A percentile compares a stretch with the other conserved stretches of the same genome.
Evolutionary conservation across 2,888 invertebrate genomes (phyloP).

Genomic region (Corythucha ciliata): DNA sequence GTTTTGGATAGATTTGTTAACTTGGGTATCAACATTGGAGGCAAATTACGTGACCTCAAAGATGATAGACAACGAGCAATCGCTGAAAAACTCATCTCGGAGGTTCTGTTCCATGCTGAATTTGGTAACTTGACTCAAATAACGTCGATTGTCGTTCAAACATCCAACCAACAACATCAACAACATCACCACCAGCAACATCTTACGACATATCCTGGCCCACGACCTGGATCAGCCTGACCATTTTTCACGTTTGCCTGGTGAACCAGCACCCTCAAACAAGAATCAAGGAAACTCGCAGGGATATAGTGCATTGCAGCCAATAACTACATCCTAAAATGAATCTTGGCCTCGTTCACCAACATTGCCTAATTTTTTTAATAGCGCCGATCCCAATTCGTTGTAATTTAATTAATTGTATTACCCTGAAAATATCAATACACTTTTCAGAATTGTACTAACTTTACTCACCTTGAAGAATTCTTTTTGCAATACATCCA

Average conservation of each 20-base stretch:
- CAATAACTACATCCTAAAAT: conserved; percentile 3
- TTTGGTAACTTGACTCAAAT: conserved; percentile 9
- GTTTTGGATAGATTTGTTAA: no score
- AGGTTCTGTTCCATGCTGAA: conserved; percentile 9
- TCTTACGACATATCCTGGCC: conserved; percentile 7
- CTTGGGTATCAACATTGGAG: no score
- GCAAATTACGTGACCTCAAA: no score
- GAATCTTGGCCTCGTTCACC: conserved; percentile 3
- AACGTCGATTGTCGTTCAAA: conserved; percentile 5
- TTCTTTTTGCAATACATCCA: conserved; percentile 7
- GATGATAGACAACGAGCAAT: no score
- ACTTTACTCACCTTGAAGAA: no score
- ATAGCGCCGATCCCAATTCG: conserved; percentile 4
- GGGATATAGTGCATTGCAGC: conserved; percentile 6
- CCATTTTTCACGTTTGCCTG: conserved; percentile 8
- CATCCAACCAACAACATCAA: conserved; percentile 10
- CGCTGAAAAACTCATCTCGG: conserved; percentile 8
- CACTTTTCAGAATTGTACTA: no score
- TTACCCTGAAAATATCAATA: no score
- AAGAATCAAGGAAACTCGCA: background rate
- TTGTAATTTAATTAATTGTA: conserved; percentile 6
- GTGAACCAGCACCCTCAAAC: conserved; percentile 7
- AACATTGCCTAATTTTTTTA: conserved; percentile 7
- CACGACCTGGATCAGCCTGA: conserved; percentile 10
- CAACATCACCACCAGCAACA: no score